A percentile compares a stretch with the other conserved stretches of the same genome.
Conservation (phyloP, 2,797 vertebrate genomes). For the Babyrousa celebensis region DNA sequence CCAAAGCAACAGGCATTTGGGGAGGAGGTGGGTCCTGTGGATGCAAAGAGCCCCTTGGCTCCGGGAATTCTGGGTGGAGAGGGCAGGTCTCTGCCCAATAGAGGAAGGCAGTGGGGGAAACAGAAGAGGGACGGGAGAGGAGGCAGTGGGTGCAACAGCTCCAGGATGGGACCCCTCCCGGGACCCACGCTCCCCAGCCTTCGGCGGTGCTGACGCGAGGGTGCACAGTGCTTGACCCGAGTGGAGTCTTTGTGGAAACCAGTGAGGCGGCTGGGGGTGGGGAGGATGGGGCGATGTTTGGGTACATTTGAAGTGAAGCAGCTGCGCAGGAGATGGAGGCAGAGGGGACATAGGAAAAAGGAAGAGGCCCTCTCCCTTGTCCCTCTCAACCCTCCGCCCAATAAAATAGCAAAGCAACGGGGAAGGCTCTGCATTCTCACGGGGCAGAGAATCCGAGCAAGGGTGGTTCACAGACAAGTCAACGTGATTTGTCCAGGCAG, state of each 20-base stretch:
- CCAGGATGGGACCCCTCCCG: neutral
- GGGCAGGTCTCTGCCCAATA: neutral
- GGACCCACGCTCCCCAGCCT: neutral
- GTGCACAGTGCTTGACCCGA: neutral
- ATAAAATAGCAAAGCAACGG: neutral
- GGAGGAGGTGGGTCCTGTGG: neutral
- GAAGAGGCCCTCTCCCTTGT: neutral
- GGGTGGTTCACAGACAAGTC: too few species aligned
- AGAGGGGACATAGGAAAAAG: neutral
- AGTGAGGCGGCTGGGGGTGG: neutral
- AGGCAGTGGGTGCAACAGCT: neutral
- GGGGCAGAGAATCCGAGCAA: neutral
- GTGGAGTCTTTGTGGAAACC: neutral
- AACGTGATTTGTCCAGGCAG: accelerated
- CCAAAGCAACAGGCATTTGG: neutral
- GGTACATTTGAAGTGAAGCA: neutral
- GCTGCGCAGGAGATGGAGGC: neutral
- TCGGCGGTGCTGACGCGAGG: neutral
- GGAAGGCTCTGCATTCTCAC: too few species aligned
- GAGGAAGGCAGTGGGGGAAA: neutral
- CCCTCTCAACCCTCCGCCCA: too few species aligned
- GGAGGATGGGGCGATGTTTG: neutral
- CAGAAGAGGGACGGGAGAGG: neutral
- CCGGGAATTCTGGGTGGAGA: neutral
- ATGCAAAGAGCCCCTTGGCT: neutral